Conservation (phyloP, 2,888 invertebrate species). For the Dryococelus australis region DNA sequence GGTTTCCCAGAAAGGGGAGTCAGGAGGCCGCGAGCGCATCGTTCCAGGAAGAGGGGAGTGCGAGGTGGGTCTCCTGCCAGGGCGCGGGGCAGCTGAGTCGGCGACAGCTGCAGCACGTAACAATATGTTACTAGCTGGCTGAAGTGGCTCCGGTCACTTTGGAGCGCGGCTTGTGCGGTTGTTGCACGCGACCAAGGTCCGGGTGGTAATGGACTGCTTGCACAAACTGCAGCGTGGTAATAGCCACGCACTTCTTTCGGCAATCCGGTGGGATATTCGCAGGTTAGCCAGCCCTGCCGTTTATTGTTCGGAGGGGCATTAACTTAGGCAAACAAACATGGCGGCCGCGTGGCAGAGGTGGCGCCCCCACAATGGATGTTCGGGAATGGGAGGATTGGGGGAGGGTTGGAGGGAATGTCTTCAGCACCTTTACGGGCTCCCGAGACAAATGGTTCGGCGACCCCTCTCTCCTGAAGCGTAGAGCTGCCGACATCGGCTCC, state of each 20-base stretch:
- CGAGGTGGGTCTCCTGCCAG: too few relatives aligned
- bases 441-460: background rate
- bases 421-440: background rate
- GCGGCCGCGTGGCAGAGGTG: background rate
- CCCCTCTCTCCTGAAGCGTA: background rate
- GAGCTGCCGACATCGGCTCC: background rate
- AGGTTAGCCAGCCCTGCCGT: constrained; percentile 18
- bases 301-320: constrained; percentile 12
- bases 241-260: constrained; percentile 22
- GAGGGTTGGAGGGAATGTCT: background rate
- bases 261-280: background rate
- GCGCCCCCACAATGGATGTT: background rate
- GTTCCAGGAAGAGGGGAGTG: too few relatives aligned
- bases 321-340: constrained; percentile 28
- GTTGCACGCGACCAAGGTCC: background rate
- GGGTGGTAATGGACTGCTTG: constrained; percentile 21
- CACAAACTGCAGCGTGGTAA: constrained; percentile 25
- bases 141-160: background rate
- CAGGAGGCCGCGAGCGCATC: too few relatives aligned
- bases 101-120: too few relatives aligned
- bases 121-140: too few relatives aligned
- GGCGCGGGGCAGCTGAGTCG: too few relatives aligned
- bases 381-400: background rate
- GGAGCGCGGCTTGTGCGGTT: background rate
- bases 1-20: too few relatives aligned